Evolutionary conservation across 2,888 invertebrate species (phyloP), one percentile per base, ranked within the genome.

Genomic region (Machimus rusticus): DNA sequence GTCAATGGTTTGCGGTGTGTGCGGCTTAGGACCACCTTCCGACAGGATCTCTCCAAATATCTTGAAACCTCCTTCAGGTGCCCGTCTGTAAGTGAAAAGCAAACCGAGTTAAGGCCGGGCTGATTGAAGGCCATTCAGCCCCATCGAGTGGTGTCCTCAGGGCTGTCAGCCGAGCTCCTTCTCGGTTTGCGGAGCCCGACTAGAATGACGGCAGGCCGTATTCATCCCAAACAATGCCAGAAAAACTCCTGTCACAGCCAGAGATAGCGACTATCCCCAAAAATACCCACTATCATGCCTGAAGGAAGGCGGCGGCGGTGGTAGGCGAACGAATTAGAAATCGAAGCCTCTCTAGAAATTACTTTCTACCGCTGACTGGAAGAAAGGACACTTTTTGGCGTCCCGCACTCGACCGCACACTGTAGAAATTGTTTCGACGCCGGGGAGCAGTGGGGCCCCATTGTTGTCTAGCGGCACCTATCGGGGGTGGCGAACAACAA

Each of bases 101-200:
- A 84, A 84, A 84, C 82, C 37, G 82, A 84, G 82, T 34, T 66
- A 66, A 39, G 39, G 55, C 37, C 82, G 34, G 37, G 66, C 66
- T 84, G 82, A 84, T 84, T 84, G 82, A 84, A 66, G 82, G 37
- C 82, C 82, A 84, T 84, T 84, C 82, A 84, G 46, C 66, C n/a
- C 43, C 46, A 66, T 84, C 82, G 82, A 84, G 55, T 28, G 66
- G 34, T 34, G 39, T 39, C 82, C 82, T 84, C 19, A 57, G 37
- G 14, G 39, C 28, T 84, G 66, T 57, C 66, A 84, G 66, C 39
- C 66, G 82, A n/a, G 34, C 66, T 84, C 66, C 82, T 37, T 37
- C 34, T 66, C 28, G 66, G 9, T 66, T 66, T 46, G 43, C 43
- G 43, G 43, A 46, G 43, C 14, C 43, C 43, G 43, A 46, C 43